A percentile compares a stretch with the other conserved stretches of the same genome.
Conservation (phyloP, 2,797 vertebrate genomes). For the Ceyx erithaca region DNA sequence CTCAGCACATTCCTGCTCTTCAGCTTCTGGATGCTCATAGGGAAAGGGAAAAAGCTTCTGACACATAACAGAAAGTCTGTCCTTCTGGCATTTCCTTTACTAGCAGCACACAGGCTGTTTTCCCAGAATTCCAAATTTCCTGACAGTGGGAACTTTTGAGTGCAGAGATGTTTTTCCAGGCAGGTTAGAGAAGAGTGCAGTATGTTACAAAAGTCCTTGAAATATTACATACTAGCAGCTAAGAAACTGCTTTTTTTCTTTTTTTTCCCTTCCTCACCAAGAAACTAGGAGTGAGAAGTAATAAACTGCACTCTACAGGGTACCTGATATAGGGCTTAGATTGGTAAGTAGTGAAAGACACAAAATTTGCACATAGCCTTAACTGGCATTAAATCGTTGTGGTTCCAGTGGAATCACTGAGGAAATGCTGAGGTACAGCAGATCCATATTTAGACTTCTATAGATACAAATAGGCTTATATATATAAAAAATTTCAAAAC, state of each 20-base stretch:
- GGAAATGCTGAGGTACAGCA: conserved; percentile 29
- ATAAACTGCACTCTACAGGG: neutral
- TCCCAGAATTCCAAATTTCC: neutral
- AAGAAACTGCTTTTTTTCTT: neutral
- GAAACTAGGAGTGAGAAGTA: neutral
- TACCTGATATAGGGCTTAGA: neutral
- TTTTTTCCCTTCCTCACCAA: neutral
- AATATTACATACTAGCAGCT: neutral
- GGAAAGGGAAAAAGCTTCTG: neutral
- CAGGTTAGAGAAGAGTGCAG: neutral
- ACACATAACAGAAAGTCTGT: neutral
- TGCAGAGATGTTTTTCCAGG: neutral
- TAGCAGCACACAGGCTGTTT: neutral
- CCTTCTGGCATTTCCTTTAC: neutral
- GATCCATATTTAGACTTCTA: conserved; percentile 47
- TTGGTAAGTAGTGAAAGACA: neutral
- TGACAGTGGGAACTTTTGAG: neutral
- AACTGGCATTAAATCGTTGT: neutral
- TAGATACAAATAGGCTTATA: conserved; percentile 25
- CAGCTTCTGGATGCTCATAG: neutral
- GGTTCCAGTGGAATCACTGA: conserved; percentile 17
- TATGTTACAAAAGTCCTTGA: neutral
- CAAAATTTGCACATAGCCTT: conserved; percentile 18
- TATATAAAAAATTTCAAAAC: conserved; percentile 23
- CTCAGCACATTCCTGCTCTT: neutral